phyloP scores from a whole-genome alignment of 2,113 vertebrate species.

The Laticauda laticaudata region DNA sequence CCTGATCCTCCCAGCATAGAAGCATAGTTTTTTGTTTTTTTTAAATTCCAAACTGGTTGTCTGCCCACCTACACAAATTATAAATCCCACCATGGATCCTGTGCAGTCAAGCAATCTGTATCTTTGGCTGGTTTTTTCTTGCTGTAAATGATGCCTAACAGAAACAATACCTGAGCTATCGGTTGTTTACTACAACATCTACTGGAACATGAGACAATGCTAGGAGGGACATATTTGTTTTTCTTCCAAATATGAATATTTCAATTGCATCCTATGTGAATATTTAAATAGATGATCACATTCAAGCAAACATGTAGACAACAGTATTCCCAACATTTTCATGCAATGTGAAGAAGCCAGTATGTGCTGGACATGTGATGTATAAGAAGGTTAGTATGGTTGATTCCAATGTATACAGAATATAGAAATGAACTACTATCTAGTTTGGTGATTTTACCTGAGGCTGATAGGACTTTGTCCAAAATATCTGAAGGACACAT shows the following conservation, averaged over 20 bases:
- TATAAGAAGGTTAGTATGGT: neutral
- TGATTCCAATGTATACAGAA: neutral
- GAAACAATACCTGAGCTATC: neutral
- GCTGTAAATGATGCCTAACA: neutral
- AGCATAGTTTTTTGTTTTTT: neutral
- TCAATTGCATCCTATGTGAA: neutral
- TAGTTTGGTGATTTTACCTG: neutral
- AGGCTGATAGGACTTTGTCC: neutral
- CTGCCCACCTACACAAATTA: neutral
- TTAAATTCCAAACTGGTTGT: neutral
- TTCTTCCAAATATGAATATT: neutral
- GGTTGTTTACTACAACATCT: neutral
- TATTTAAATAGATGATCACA: neutral
- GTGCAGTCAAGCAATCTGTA: constrained; percentile 1
- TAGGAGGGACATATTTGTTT: neutral
- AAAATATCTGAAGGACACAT: neutral
- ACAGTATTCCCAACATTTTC: neutral
- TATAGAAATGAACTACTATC: neutral
- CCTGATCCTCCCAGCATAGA: neutral
- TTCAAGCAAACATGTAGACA: neutral
- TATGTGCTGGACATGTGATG: neutral
- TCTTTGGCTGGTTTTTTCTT: neutral
- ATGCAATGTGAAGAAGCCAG: neutral
- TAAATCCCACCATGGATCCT: neutral
- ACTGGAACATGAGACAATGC: neutral